Conservation (phyloP, 2,888 invertebrate species). For the Phrixothrix hirtus region DNA sequence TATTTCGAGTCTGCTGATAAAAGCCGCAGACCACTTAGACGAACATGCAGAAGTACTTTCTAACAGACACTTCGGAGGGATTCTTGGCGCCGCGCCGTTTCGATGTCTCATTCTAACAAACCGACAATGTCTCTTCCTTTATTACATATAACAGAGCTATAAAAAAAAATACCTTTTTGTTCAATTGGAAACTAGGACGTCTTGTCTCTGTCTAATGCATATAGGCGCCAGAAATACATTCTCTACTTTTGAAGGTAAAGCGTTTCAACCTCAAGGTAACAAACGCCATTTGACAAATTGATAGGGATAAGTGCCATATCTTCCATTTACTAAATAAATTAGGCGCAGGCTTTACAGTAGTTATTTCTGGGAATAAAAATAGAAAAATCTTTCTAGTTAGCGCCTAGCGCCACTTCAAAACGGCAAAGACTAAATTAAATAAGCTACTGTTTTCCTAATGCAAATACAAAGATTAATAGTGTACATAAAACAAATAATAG, state of each 20-base stretch:
- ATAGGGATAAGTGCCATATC: neutral
- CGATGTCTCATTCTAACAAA: slow-evolving; percentile 18
- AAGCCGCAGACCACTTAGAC: slow-evolving; percentile 43
- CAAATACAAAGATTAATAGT: too few species aligned
- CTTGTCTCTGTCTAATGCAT: slow-evolving; percentile 14
- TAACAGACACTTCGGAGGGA: slow-evolving; percentile 41
- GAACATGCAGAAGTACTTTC: slow-evolving; percentile 48
- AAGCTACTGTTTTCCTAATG: too few species aligned
- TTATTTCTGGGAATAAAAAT: too few species aligned
- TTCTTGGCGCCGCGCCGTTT: slow-evolving; percentile 45
- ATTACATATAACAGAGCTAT: slow-evolving; percentile 8
- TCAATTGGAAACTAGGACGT: slow-evolving; percentile 9
- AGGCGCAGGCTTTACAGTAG: too few species aligned
- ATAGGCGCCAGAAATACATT: slow-evolving; percentile 13
- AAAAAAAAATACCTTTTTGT: slow-evolving; percentile 14
- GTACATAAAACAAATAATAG: too few species aligned
- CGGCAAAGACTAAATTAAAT: too few species aligned
- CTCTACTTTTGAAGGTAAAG: neutral
- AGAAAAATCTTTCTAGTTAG: too few species aligned
- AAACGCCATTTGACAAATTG: neutral
- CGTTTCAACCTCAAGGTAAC: neutral
- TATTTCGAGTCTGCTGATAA: slow-evolving; percentile 44
- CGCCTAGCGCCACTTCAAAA: too few species aligned
- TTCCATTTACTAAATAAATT: too few species aligned
- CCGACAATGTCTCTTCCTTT: slow-evolving; percentile 15